Conservation (phyloP, 2,888 invertebrate genomes). For the Silvanus unidentatus region DNA sequence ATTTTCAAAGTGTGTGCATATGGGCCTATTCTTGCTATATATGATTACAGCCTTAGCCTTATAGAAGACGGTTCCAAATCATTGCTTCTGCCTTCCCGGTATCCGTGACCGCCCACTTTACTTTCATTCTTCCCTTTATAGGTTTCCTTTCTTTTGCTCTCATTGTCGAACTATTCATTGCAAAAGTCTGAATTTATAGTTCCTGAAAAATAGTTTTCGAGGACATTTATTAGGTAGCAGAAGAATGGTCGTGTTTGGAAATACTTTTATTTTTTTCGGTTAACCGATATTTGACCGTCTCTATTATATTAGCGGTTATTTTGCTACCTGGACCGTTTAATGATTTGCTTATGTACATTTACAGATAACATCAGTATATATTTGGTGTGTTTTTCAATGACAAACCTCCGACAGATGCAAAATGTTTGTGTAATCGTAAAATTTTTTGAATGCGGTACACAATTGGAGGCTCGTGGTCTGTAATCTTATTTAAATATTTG, state of each 20-base stretch:
- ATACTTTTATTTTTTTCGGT: constrained; percentile 33
- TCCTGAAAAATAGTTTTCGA: constrained; percentile 28
- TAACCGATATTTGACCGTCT: constrained; percentile 33
- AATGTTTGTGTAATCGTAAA: too few species aligned
- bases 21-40: constrained; percentile 11
- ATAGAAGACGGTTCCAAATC: constrained; percentile 16
- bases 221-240: constrained; percentile 36
- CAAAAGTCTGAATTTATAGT: constrained; percentile 37
- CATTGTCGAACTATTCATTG: constrained; percentile 34
- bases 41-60: too few species aligned
- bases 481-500: too few species aligned
- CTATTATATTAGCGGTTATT: constrained; percentile 20
- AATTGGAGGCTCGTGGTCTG: too few species aligned
- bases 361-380: background rate
- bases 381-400: too few species aligned
- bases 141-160: constrained; percentile 22
- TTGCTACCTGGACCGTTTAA: constrained; percentile 18
- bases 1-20: constrained; percentile 11
- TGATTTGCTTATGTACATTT: constrained; percentile 15
- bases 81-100: constrained; percentile 22
- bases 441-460: too few species aligned
- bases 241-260: constrained; percentile 36
- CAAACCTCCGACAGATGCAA: too few species aligned
- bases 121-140: constrained; percentile 29
- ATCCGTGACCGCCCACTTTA: constrained; percentile 35